Evolutionary conservation across 2,113 vertebrate species (phyloP), one percentile per base, ranked within the genome.

Genomic region (Phylloscopus whistleri): DNA sequence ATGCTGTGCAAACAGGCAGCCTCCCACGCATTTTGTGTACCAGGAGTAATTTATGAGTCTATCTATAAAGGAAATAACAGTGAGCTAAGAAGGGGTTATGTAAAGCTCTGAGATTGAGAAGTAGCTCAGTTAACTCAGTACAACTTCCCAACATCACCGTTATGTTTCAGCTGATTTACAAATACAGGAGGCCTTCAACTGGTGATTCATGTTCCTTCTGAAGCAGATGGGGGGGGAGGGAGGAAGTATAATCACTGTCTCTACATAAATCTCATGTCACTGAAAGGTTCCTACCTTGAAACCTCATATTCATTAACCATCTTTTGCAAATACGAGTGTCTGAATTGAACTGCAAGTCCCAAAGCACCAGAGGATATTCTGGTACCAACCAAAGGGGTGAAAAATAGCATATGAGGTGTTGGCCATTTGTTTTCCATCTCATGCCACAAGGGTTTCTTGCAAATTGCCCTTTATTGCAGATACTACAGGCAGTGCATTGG

Each of bases 21-120:
- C 85, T 97, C 95, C 92, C 93, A 96, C 66, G 7, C 96, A 95
- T 92, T 95, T 84, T 96, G 93, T 97, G 96, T 95, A 97, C 93
- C 94, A 96, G 94, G 88, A 98, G 80, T 94, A 97, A 97, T 97
- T 98, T 97, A 95, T 96, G 87, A 96, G 90, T 95, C 94, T 96
- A 93, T 97, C 95, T 97, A 52, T 94, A 97, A 97, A 97, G 91
- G 81, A 92, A 97, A 96, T 97, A 96, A 96, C 70, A 89, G 89
- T 84, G 91, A 12, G 77, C 95, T 91, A 96, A 96, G 95, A 97
- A 96, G 93, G 82, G 88, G 87, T 96, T 97, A 96, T 89, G 79
- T 96, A 97, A 97, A 98, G 87, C 95, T 97, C 77, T 20, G 85
- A 94, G 93, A 95, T 66, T 96, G 91, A 97, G 97, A 96, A 97